Evolutionary conservation across 2,888 invertebrate species (phyloP).

Genomic region (Clivina fossor): DNA sequence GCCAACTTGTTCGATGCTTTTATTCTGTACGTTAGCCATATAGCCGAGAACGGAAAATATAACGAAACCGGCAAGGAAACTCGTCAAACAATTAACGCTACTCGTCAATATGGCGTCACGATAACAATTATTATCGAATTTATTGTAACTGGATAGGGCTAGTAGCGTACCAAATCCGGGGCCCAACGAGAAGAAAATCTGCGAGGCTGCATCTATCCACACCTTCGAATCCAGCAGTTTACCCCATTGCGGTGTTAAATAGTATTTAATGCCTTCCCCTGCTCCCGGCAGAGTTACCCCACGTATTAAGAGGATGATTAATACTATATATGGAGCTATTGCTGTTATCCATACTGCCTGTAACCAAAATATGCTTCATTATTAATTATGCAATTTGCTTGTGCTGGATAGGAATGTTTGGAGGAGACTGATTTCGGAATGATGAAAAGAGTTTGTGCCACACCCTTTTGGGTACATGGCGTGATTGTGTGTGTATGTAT

Average conservation of each 20-base stretch:
- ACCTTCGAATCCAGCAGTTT: slow-evolving; percentile 78
- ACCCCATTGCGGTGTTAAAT: slow-evolving; percentile 87
- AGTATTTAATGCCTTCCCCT: slow-evolving; percentile 81
- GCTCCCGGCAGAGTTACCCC: slow-evolving; percentile 87
- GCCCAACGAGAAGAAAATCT: slow-evolving; percentile 91
- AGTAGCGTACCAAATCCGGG: slow-evolving; percentile 90
- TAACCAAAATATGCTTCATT: no score
- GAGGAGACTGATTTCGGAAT: no score
- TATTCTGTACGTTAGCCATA: slow-evolving; percentile 89
- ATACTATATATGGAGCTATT: slow-evolving; percentile 86
- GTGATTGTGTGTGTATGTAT: no score
- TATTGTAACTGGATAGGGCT: slow-evolving; percentile 90
- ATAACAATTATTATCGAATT: slow-evolving; percentile 88
- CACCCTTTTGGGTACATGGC: no score
- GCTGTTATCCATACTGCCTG: slow-evolving; percentile 96
- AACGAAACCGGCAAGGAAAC: slow-evolving; percentile 91
- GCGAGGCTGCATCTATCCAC: slow-evolving; percentile 93
- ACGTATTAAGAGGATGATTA: slow-evolving; percentile 79
- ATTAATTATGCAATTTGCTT: no score
- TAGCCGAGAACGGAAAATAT: slow-evolving; percentile 94
- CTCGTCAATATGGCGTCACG: slow-evolving; percentile 89
- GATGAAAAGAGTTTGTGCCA: no score
- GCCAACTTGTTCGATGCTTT: slow-evolving; percentile 83
- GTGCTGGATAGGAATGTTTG: no score
- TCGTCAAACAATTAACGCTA: slow-evolving; percentile 87